Evolutionary conservation across 2,888 invertebrate genomes (phyloP).

Genomic region (Macrosiphum euphorbiae): DNA sequence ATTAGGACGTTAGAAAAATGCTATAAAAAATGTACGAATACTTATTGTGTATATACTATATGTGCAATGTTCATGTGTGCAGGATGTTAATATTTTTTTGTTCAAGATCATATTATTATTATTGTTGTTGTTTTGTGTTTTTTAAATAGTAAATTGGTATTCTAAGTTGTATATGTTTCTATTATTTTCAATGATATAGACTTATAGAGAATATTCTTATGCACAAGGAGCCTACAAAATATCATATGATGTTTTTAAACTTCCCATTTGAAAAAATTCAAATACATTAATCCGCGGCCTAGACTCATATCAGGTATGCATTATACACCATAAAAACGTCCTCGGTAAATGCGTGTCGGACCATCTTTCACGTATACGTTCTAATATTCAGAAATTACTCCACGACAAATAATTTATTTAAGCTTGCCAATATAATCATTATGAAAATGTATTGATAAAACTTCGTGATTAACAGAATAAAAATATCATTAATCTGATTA

Average conservation of each 20-base stretch:
- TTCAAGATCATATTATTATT: constrained; percentile 40
- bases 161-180: constrained; percentile 2
- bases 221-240: constrained; percentile 50
- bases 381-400: constrained; percentile 32
- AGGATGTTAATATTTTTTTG: neutral
- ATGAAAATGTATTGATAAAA: neutral
- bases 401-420: constrained; percentile 4
- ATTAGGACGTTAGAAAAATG: too few relatives aligned
- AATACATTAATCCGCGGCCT: constrained; percentile 19
- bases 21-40: neutral
- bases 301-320: constrained; percentile 52
- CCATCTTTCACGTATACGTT: constrained; percentile 50
- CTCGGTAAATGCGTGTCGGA: constrained; percentile 44
- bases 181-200: constrained; percentile 46
- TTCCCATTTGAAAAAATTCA: constrained; percentile 10
- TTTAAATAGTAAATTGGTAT: constrained; percentile 44
- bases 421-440: constrained; percentile 38
- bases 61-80: neutral
- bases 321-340: constrained; percentile 27
- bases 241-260: neutral
- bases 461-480: neutral
- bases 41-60: neutral
- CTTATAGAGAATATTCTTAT: neutral
- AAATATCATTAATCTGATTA: neutral
- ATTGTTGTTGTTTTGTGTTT: neutral